Evolutionary conservation across 2,113 vertebrate species (phyloP), one percentile per base, ranked within the genome.

Genomic region (Butastur rufipennis): DNA sequence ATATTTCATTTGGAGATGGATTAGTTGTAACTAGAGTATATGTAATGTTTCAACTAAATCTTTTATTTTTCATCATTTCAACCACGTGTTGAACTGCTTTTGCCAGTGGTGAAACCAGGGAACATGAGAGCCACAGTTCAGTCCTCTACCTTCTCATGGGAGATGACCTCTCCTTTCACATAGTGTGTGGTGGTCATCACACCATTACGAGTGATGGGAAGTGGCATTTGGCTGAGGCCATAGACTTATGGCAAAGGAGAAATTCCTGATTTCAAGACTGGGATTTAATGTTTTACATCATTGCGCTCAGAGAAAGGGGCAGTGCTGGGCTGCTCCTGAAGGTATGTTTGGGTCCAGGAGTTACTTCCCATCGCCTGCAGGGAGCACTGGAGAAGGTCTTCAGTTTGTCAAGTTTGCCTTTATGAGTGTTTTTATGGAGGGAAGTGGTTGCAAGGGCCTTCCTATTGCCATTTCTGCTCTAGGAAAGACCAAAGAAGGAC

Each of bases 401-500:
- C n/a, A 21, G 34, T 62, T 70, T 65, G 31, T 58, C 72, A 65
- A 32, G 73, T 17, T 9, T 25, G 6, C 38, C 25, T n/a, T 53
- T 73, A 19, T 38, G 88, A 72, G 11, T 29, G 20, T 21, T 87
- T 93, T 68, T 47, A 19, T 29, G 32, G 42, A 59, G 13, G 9
- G 13, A 32, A n/a, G 31, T 38, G 56, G 50, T 66, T 92, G 52
- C 48, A 58, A 47, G 45, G 56, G 62, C 25, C 25, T 75, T 89
- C 16, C 87, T 86, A n/a, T 25, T 74, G 63, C 74, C 26, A 10
- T 55, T 96, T 97, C 91, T 77, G 40, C 89, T 31, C 88, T 85
- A 98, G 95, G 68, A 62, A 63, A 86, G 40, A 93, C 45, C 22
- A 45, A 53, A 83, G 81, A 88, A 86, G 53, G 95, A 80, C 56